phyloP scores from a whole-genome alignment of 2,888 invertebrate species.

The Ormyrus nitidulus region DNA sequence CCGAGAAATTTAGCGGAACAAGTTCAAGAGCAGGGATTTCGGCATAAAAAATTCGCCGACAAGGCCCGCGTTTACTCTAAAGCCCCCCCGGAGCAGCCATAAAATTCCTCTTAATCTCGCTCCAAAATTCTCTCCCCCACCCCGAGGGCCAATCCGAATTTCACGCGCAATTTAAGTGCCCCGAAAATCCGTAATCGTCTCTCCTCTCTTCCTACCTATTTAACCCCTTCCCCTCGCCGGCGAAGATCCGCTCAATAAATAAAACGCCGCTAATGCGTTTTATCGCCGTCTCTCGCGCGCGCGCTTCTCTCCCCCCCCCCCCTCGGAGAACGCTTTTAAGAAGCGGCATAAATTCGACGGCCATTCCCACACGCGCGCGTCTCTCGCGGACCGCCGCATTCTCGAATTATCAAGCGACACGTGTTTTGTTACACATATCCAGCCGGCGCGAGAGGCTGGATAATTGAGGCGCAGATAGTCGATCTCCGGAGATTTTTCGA shows the following conservation, averaged over 20 bases:
- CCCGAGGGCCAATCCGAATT: background rate
- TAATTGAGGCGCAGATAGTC: slow-evolving; percentile 60
- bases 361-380: slow-evolving; percentile 12
- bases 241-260: slow-evolving; percentile 64
- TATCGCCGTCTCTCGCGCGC: slow-evolving; percentile 57
- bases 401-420: slow-evolving; percentile 65
- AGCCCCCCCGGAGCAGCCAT: background rate
- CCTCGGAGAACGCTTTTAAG: slow-evolving; percentile 9
- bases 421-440: slow-evolving; percentile 64
- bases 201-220: slow-evolving; percentile 6
- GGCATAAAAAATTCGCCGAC: background rate
- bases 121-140: background rate
- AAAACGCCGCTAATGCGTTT: slow-evolving; percentile 70
- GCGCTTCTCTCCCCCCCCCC: slow-evolving; percentile 37
- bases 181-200: slow-evolving; percentile 7
- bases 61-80: background rate
- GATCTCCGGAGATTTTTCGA: slow-evolving; percentile 41
- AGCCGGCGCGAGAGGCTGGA: slow-evolving; percentile 57
- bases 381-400: slow-evolving; percentile 54
- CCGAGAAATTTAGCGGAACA: background rate
- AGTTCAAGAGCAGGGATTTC: no score
- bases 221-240: slow-evolving; percentile 1
- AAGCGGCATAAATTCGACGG: slow-evolving; percentile 27
- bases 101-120: background rate
- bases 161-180: slow-evolving; percentile 12